Percentiles rank a stretch among this genome's conserved stretches.
phyloP scores from a whole-genome alignment of 1,140 invertebrate species.

The Phortica variegata region DNA sequence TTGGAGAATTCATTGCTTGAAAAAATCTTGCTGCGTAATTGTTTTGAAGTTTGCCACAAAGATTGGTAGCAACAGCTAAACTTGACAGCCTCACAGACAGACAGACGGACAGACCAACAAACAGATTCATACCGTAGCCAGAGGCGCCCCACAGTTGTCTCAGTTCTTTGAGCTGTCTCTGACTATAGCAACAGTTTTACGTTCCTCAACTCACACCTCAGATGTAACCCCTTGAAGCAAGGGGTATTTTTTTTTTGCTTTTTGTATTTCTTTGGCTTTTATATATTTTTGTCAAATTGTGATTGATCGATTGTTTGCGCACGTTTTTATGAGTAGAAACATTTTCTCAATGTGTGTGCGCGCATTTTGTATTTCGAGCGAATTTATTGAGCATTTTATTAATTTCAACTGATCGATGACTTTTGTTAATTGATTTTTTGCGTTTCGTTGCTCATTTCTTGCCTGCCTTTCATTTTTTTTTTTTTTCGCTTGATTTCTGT shows the following conservation, averaged over 20 bases:
- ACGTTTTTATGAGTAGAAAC: slow-evolving; percentile 43
- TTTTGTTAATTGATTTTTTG: no score
- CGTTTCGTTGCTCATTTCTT: no score
- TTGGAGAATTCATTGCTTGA: slow-evolving; percentile 13
- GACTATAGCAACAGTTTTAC: no score
- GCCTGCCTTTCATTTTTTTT: no score
- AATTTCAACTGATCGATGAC: slow-evolving; percentile 53
- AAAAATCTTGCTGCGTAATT: slow-evolving; percentile 52
- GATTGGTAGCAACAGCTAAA: slow-evolving; percentile 39
- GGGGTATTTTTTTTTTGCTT: no score
- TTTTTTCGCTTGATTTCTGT: no score
- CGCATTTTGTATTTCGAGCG: slow-evolving; percentile 15
- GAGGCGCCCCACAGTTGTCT: background rate
- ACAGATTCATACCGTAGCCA: slow-evolving; percentile 17
- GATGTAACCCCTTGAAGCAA: no score
- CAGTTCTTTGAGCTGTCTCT: no score
- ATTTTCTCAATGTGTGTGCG: slow-evolving; percentile 9
- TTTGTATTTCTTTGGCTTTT: no score
- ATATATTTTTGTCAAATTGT: slow-evolving; percentile 49
- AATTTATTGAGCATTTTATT: slow-evolving; percentile 55
- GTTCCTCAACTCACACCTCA: slow-evolving; percentile 7
- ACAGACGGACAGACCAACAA: no score
- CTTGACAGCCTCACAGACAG: slow-evolving; percentile 40
- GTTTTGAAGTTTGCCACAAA: slow-evolving; percentile 50
- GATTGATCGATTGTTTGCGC: slow-evolving; percentile 56